A percentile compares a stretch with the other conserved stretches of the same genome.
Evolutionary conservation across 2,797 vertebrate genomes (phyloP).

Genomic region (Phyllotis vaccarum): DNA sequence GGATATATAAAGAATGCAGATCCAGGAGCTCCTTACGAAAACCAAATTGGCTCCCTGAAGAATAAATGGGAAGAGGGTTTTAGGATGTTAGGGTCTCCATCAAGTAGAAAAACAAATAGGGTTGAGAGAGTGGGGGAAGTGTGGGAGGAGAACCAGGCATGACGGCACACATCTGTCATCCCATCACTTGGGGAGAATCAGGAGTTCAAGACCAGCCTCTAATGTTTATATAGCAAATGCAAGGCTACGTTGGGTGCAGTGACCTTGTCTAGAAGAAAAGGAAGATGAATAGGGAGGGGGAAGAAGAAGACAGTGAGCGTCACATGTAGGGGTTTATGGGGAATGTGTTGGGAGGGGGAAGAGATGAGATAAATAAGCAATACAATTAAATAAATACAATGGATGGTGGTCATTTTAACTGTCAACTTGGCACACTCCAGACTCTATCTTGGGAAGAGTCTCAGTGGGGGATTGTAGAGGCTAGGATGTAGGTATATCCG

Average conservation of each 20-base stretch:
- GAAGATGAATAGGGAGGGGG: background rate
- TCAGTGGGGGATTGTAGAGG: background rate
- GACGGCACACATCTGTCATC: background rate
- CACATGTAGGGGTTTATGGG: background rate
- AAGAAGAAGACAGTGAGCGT: background rate
- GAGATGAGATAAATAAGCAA: background rate
- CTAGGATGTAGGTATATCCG: background rate
- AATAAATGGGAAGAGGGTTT: background rate
- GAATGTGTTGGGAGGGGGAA: background rate
- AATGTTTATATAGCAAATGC: background rate
- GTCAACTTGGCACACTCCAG: background rate
- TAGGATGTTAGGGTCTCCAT: background rate
- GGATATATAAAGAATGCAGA: background rate
- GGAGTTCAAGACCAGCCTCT: background rate
- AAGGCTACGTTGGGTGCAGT: background rate
- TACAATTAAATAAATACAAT: background rate
- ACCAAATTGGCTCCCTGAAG: background rate
- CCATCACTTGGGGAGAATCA: background rate
- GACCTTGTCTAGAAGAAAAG: background rate
- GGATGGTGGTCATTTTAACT: background rate
- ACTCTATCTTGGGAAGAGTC: background rate
- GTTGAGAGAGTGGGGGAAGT: background rate
- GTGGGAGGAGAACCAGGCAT: background rate
- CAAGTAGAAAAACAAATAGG: fast-evolving
- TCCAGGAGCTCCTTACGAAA: background rate